Base-by-base conservation (phyloP, 2,113 vertebrate genomes). In the Tricholaema leucomelas region DNA sequence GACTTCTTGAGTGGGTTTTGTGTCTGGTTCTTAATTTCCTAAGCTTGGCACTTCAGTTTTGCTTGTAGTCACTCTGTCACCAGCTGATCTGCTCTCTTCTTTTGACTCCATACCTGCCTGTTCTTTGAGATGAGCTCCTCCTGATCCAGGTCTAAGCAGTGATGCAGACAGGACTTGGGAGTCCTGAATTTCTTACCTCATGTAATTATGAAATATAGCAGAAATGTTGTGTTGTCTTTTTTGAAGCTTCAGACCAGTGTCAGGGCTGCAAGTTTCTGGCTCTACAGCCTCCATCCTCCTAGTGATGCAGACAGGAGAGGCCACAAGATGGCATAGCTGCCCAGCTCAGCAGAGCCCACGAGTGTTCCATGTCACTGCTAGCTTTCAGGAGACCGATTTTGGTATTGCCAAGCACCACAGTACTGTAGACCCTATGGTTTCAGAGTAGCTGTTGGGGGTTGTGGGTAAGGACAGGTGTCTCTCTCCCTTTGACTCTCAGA, bases 371-470 rank as follows among this genome's bases (percentile, higher is more conserved):
- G 8, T 8, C 5, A 2, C 35, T 50, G 31, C 35, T 5, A 23
- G 17, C 3, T 35, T 67, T 67, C 48, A 36, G 38, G 31, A 60
- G 31, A 36, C 20, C 13, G 16, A 11, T 35, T 82, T 83, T 69
- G 54, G 27, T 42, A 13, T 54, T 21, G 5, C 42, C 35, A 11
- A 17, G 42, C 42, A 59, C 44, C n/a, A 4, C 44, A 15, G 50
- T 17, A 4, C 44, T 66, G 1, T 5, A 40, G 48, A 9, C 27
- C 15, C 10, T 0, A 1, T 56, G 27, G 16, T 40, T 85, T 58
- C 48, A 58, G 70, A 46, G 71, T 54, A 59, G 65, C 54, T 85
- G 31, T 11, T 40, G n/a, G 28, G 48, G 21, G 12, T 48, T 28
- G 28, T 44, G 69, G 52, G 15, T 77, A 16, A 44, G 55, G 35